These are phyloP conservation scores for Colossoma macropomum DNA, from an alignment of 2,113 vertebrate species.

Conservation along the genomic window DNA sequence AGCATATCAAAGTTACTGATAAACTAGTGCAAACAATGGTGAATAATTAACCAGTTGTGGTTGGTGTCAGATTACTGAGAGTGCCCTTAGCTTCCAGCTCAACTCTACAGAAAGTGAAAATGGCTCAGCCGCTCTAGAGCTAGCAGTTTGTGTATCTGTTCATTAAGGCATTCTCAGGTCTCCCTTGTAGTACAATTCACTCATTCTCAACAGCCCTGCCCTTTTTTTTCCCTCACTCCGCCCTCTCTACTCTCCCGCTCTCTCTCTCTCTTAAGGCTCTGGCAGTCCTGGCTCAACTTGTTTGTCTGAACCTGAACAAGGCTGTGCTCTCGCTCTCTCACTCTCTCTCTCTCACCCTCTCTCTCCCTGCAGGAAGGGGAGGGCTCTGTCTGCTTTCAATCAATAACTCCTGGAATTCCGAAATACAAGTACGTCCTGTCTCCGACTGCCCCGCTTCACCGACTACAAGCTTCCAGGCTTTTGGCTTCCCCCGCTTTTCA, in stretches of 20 bases:
- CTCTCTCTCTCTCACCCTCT: slow-evolving; percentile 66
- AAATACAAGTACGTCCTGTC: slow-evolving; percentile 79
- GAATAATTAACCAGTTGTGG: slow-evolving; percentile 44
- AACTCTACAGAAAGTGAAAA: neutral
- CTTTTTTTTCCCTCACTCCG: slow-evolving; percentile 50
- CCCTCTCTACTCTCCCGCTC: slow-evolving; percentile 47
- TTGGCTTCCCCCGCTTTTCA: slow-evolving; percentile 43
- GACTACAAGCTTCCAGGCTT: slow-evolving; percentile 65
- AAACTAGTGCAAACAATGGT: neutral
- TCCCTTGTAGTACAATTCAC: slow-evolving; percentile 66
- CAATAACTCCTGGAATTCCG: slow-evolving; percentile 83
- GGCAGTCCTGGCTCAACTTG: slow-evolving; percentile 72
- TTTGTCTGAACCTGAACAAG: slow-evolving; percentile 79
- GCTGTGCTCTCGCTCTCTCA: slow-evolving; percentile 65
- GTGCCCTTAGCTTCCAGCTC: neutral
- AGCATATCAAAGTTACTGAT: slow-evolving; percentile 20
- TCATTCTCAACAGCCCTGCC: slow-evolving; percentile 65
- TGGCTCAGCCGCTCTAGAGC: neutral
- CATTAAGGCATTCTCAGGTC: slow-evolving; percentile 40
- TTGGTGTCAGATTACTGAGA: neutral
- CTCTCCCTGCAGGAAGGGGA: slow-evolving; percentile 62
- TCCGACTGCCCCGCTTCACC: slow-evolving; percentile 66
- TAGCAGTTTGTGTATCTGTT: neutral
- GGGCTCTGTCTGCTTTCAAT: slow-evolving; percentile 80
- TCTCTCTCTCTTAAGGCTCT: slow-evolving; percentile 52